These are phyloP conservation scores for Hypotaenidia philippensis DNA, from an alignment of 2,797 vertebrate genomes.

Conservation along the genomic window DNA sequence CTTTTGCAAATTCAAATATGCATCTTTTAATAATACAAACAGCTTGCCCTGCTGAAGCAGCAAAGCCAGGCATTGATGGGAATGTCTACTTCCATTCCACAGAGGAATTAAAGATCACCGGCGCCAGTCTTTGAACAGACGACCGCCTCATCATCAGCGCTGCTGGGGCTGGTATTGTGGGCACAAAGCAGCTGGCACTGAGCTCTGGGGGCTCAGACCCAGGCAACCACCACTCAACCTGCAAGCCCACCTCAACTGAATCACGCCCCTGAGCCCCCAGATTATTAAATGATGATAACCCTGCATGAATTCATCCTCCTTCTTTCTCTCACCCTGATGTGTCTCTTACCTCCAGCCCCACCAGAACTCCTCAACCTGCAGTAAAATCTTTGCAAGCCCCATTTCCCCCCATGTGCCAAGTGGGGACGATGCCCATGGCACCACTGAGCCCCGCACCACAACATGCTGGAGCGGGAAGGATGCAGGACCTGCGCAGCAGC, in stretches of 20 bases:
- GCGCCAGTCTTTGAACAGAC: not conserved
- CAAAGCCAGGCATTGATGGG: not conserved
- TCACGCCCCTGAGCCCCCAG: not conserved
- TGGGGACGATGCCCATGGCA: rapidly evolving
- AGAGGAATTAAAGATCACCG: slow-evolving; percentile 43
- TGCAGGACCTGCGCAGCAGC: not conserved
- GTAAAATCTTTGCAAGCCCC: not conserved
- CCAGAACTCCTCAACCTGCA: not conserved
- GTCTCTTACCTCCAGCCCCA: not conserved
- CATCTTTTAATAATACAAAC: slow-evolving; percentile 30
- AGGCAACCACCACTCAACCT: not conserved
- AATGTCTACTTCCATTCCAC: slow-evolving; percentile 41
- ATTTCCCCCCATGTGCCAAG: not conserved
- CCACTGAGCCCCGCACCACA: not conserved
- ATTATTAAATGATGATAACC: not conserved
- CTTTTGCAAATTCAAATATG: slow-evolving; percentile 30
- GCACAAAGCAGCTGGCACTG: not conserved
- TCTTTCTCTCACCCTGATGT: not conserved
- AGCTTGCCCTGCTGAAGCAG: slow-evolving; percentile 49
- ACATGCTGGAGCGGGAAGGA: rapidly evolving
- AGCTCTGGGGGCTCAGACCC: not conserved
- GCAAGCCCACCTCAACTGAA: not conserved
- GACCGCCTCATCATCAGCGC: rapidly evolving
- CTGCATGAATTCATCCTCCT: not conserved
- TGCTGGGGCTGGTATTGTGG: not conserved